These are phyloP conservation scores for Mesorhabditis spiculigera DNA, from an alignment of 2,888 invertebrate species.

Conservation along the genomic window DNA sequence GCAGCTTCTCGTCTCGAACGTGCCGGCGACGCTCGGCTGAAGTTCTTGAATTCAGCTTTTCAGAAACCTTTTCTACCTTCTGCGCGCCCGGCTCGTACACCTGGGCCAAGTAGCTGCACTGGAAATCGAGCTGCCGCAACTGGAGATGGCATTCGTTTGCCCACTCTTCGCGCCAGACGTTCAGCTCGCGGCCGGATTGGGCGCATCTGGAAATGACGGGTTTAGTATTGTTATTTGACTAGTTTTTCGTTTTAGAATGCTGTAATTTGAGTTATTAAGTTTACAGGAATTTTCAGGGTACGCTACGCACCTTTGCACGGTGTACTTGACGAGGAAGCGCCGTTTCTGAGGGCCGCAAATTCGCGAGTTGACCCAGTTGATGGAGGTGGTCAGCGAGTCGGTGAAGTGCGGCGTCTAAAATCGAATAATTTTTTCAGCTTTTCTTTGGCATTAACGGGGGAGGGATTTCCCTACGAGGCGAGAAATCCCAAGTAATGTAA, in stretches of 20 bases:
- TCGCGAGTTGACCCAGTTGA: constrained; percentile 38
- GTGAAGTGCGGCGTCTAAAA: constrained; percentile 2
- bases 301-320: neutral
- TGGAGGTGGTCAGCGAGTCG: constrained; percentile 15
- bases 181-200: too few species aligned
- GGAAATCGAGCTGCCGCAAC: neutral
- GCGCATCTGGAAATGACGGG: too few species aligned
- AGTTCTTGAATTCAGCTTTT: neutral
- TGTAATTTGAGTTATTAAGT: too few species aligned
- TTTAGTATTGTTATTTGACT: too few species aligned
- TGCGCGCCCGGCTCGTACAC: neutral
- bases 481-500: too few species aligned
- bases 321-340: constrained; percentile 26
- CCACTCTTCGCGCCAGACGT: neutral
- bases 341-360: constrained; percentile 22
- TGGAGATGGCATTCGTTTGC: neutral
- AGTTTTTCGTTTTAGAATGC: too few species aligned
- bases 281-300: too few species aligned
- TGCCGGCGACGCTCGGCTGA: neutral
- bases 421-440: neutral
- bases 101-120: constrained; percentile 1
- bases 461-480: too few species aligned
- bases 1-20: constrained; percentile 2
- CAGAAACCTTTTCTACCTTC: neutral
- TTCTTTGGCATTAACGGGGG: too few species aligned